Percentiles rank a stretch among this genome's conserved stretches.
Conservation (phyloP, 2,797 vertebrate genomes). For the Pelochelys cantorii region DNA sequence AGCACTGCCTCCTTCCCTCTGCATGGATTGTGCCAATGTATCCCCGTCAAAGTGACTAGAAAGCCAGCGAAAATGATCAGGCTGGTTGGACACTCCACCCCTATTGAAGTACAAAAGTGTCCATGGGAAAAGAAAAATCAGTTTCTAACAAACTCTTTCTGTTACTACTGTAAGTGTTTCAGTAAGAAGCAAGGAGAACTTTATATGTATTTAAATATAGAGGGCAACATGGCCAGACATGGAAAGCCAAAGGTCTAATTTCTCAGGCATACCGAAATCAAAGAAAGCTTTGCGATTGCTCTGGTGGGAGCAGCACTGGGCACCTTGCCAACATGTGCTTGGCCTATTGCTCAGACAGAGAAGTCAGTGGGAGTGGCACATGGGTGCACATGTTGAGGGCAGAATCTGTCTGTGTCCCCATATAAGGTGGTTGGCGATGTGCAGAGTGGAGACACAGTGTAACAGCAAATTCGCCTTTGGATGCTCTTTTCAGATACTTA, state of each 20-base stretch:
- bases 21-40: not conserved
- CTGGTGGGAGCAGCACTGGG: fast-evolving
- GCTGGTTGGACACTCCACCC: not conserved
- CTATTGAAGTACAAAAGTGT: fast-evolving
- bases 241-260: not conserved
- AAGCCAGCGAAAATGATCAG: not conserved
- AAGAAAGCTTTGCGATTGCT: not conserved
- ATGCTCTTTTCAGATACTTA: not conserved
- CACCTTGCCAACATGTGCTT: fast-evolving
- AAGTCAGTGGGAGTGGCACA: not conserved
- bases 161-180: not conserved
- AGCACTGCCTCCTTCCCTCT: fast-evolving
- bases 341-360: not conserved
- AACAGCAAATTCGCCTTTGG: not conserved
- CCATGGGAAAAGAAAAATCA: not conserved
- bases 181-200: not conserved
- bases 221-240: not conserved
- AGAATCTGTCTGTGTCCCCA: not conserved
- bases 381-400: not conserved
- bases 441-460: not conserved
- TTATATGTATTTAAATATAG: not conserved
- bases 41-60: not conserved
- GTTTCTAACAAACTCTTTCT: not conserved
- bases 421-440: fast-evolving
- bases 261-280: not conserved